Base-by-base conservation (phyloP, 2,888 invertebrate species). In the Apantesis nais region DNA sequence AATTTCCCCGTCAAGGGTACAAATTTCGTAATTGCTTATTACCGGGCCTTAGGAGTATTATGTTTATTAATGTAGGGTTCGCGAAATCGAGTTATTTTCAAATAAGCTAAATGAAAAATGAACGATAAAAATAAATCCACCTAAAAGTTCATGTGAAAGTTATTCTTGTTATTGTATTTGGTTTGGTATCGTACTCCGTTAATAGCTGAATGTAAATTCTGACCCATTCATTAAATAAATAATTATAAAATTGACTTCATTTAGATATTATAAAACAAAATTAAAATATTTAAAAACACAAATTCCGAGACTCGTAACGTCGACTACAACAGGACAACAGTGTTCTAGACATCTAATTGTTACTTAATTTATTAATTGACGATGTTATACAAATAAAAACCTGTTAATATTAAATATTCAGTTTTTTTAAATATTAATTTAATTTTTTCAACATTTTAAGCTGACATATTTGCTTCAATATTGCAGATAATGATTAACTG, bases 1-100 rank as follows among this genome's bases (percentile, higher is more conserved):
- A n/a, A 25, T 52, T 25, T n/a, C n/a, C n/a, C n/a, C n/a, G n/a
- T n/a, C n/a, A 86, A 73, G 74, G 68, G 70, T 74, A 85, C 82
- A 80, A 83, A 85, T 83, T 82, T 71, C 67, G 71, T 71, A 77
- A 86, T 85, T 81, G 72, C 76, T 84, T 84, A 79, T 75, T 67
- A 66, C 25, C 39, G 67, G 62, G 61, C 39, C 60, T 37, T n/a
- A 73, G 71, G 72, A 68, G 44, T 70, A 66, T 70, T 31, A 16
- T 61, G 52, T 52, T 65, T 64, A 55, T 66, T 29, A 37, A 68
- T 74, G 1, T 29, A 31, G 39, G 16, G 62, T n/a, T 39, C 55
- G 25, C 11, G 11, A 25, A 25, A 25, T 55, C 14, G 55, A 25
- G 25, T 25, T 11, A 55, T 12, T 25, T 12, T 4, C 22, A 48